A percentile compares a stretch with the other conserved stretches of the same genome.
phyloP scores from a whole-genome alignment of 2,797 vertebrate species.

The Basileuterus tristriatus region DNA sequence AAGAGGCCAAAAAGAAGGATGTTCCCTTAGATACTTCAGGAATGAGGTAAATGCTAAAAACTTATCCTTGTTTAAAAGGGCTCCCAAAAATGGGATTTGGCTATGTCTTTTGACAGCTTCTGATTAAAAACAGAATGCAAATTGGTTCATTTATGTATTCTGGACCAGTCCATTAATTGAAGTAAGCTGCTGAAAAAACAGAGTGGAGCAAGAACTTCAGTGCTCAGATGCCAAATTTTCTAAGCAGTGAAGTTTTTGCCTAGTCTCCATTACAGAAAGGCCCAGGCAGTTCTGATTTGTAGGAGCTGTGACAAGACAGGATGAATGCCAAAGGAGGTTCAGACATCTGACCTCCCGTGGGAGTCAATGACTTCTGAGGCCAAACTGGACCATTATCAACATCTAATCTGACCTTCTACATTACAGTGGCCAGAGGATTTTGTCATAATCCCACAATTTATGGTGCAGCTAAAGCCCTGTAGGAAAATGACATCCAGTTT shows the following conservation, averaged over 20 bases:
- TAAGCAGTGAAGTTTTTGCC: background rate
- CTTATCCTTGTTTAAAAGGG: background rate
- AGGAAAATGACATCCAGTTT: background rate
- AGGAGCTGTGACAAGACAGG: background rate
- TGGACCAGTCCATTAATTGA: background rate
- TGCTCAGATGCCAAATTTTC: background rate
- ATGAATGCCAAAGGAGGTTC: background rate
- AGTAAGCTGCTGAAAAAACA: background rate
- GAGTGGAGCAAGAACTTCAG: background rate
- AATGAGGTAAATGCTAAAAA: background rate
- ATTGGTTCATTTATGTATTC: background rate
- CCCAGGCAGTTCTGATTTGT: background rate
- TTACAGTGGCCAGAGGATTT: background rate
- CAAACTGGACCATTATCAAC: background rate
- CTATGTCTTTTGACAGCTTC: background rate
- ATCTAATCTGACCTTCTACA: background rate
- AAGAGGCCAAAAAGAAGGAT: background rate
- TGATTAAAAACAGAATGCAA: background rate
- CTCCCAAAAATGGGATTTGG: background rate
- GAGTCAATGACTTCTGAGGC: background rate
- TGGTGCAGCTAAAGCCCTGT: background rate
- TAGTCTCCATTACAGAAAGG: background rate
- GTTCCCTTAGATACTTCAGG: background rate
- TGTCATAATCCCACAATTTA: conserved; percentile 14
- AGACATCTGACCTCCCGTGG: background rate